Base-by-base conservation (phyloP, 1,140 invertebrate genomes). In the Polypedilum vanderplanki region DNA sequence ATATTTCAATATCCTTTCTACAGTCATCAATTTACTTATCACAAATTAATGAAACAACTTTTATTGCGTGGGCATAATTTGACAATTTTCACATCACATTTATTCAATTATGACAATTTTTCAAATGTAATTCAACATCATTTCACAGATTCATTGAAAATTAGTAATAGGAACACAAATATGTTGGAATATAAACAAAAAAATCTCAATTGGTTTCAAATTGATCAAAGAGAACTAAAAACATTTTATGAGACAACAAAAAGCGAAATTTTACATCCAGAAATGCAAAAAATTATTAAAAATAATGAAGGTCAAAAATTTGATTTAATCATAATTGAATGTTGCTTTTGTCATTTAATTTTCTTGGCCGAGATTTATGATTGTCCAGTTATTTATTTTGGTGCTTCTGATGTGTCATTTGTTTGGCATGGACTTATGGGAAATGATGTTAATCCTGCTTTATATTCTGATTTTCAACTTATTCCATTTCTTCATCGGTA, bases 51-150 rank as follows among this genome's bases (percentile, higher is more conserved):
- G 8, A n/a, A 57, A 57, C 4, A n/a, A n/a, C 4, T 57, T 0
- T 8, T 12, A 57, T 4, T 12, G 4, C 10, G n/a, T n/a, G 46
- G 46, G 15, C 46, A 57, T 3, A 57, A 57, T 57, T 57, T 57
- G 46, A 57, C 46, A 57, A 57, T 57, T 57, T 57, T 57, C n/a
- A 57, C 46, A 15, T 57, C 46, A 57, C 46, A 57, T 57, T n/a
- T n/a, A 15, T n/a, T n/a, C n/a, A n/a, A 57, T 57, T 57, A 57
- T 15, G 46, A 15, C 4, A n/a, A 12, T 1, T n/a, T n/a, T 57
- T 12, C 46, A 57, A 57, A 57, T 57, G 46, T 57, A 4, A 15
- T n/a, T 15, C 46, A 57, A n/a, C 46, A 57, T 57, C n/a, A n/a
- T 4, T 57, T 57, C 15, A 1, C 9, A 4, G 46, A 57, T 12